Evolutionary conservation across 2,797 vertebrate genomes (phyloP).

Genomic region (Anas acuta): DNA sequence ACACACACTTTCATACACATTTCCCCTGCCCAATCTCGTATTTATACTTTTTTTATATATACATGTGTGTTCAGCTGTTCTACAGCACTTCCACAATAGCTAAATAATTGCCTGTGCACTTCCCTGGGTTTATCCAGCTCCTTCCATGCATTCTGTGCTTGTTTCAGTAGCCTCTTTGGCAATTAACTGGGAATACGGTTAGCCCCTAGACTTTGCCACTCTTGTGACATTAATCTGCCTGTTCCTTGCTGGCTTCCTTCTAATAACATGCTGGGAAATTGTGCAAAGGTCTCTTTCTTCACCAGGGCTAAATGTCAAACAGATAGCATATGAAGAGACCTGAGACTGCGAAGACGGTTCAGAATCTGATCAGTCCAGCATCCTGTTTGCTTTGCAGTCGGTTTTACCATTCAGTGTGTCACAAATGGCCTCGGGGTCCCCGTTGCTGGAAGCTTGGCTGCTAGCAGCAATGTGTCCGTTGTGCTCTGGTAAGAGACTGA

Average conservation of each 20-base stretch:
- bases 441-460: neutral
- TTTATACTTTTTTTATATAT: conserved; percentile 50
- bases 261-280: neutral
- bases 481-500: conserved; percentile 73
- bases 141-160: neutral
- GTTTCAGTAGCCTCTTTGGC: neutral
- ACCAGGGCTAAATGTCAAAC: rapidly evolving
- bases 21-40: conserved; percentile 18
- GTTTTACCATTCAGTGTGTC: conserved; percentile 48
- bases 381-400: neutral
- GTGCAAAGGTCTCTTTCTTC: neutral
- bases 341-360: neutral
- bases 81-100: neutral
- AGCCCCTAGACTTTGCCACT: neutral
- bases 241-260: neutral
- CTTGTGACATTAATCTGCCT: neutral
- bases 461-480: conserved; percentile 60
- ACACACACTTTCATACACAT: neutral
- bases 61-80: neutral
- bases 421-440: neutral
- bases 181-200: neutral
- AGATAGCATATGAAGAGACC: neutral
- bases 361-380: neutral
- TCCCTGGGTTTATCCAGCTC: neutral
- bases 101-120: neutral